A percentile compares a stretch with the other conserved stretches of the same genome.
phyloP scores from a whole-genome alignment of 1,140 invertebrate genomes.

The Lasioglossum albipes region DNA sequence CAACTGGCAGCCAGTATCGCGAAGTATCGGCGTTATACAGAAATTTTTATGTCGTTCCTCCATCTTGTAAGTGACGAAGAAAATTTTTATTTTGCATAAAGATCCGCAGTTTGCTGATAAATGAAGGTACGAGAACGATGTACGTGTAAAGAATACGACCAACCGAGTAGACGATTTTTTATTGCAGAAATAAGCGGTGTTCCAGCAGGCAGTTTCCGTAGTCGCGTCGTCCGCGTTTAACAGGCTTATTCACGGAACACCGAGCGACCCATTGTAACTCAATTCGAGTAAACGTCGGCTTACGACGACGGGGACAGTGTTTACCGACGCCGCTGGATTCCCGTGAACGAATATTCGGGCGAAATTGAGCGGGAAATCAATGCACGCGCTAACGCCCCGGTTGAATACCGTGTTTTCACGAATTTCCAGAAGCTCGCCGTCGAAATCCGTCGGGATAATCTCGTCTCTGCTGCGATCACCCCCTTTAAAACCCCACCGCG shows the following conservation, averaged over 20 bases:
- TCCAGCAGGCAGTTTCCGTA: slow-evolving; percentile 20
- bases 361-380: slow-evolving; percentile 68
- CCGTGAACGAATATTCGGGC: slow-evolving; percentile 49
- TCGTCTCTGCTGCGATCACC: neutral
- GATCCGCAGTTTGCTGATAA: too few relatives aligned
- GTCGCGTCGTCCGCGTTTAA: slow-evolving; percentile 52
- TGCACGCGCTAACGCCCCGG: slow-evolving; percentile 62
- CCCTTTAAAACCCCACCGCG: too few relatives aligned
- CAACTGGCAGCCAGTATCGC: too few relatives aligned
- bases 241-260: slow-evolving; percentile 58
- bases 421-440: slow-evolving; percentile 29
- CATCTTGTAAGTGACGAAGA: too few relatives aligned
- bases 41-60: too few relatives aligned
- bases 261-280: slow-evolving; percentile 53
- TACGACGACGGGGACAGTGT: slow-evolving; percentile 32
- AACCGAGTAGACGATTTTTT: too few relatives aligned
- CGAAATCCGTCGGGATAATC: slow-evolving; percentile 59
- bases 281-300: slow-evolving; percentile 64
- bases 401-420: slow-evolving; percentile 61
- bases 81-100: too few relatives aligned
- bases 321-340: slow-evolving; percentile 33
- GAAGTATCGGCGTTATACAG: too few relatives aligned
- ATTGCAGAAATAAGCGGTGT: too few relatives aligned
- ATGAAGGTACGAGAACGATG: too few relatives aligned
- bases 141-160: too few relatives aligned